Evolutionary conservation across 2,113 vertebrate genomes (phyloP), one percentile per base, ranked within the genome.

Genomic region (Hoplias malabaricus): DNA sequence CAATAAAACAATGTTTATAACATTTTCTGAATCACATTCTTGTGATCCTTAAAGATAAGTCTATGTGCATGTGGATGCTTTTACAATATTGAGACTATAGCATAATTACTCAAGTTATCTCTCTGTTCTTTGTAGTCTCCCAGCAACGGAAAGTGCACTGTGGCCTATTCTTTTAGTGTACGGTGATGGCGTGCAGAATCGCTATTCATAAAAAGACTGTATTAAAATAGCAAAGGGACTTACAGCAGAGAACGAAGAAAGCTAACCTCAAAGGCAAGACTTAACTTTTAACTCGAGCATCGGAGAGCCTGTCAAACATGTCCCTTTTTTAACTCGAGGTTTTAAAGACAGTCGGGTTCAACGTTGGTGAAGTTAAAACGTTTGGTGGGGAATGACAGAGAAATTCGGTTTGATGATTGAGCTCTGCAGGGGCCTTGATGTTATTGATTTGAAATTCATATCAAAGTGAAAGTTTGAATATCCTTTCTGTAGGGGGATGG

Each of bases 401-500:
- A 90, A 88, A 91, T 91, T 88, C 85, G 29, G 90, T 92, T 92
- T 92, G 90, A 92, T 88, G 89, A 70, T 82, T 68, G 83, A 72
- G 19, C 80, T 87, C 87, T 80, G 80, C 2, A 57, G 84, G 82
- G 87, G 81, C 82, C 80, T 79, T 80, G 78, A 75, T 83, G 85
- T 87, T 89, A 90, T 90, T 90, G 90, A 92, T 92, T 88, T 90
- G 84, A 91, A 88, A 90, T 86, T 86, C 84, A 88, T 85, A 86
- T 88, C 84, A 78, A 82, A 88, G 82, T 77, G 80, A 86, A 88
- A 83, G 73, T 67, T 62, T 76, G 70, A 78, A 83, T 85, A 72
- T 80, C 82, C 79, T 88, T 89, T 80, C 80, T 80, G 83, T 78
- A 82, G 61, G 75, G 81, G 85, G 69, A 71, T 23, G 54, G 34